Percentiles rank a stretch among this genome's conserved stretches.
Evolutionary conservation across 2,797 vertebrate genomes (phyloP).

Genomic region (Galaxias olidus): DNA sequence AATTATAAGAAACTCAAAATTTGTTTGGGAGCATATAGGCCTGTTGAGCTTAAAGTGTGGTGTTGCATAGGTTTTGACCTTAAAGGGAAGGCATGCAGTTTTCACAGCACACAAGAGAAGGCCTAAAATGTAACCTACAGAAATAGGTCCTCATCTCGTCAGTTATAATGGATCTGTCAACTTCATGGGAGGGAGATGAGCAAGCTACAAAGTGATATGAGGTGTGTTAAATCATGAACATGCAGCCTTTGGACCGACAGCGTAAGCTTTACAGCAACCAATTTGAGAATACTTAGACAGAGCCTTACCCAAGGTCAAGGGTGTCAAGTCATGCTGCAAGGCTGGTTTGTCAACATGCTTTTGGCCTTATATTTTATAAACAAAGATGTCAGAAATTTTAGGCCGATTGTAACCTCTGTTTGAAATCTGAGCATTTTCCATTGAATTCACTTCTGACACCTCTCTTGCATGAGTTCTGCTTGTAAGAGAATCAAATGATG

Average conservation of each 20-base stretch:
- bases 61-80: no score
- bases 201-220: conserved; percentile 40
- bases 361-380: conserved; percentile 22
- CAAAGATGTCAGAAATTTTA: neutral
- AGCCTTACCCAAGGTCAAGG: conserved; percentile 15
- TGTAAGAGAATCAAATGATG: no score
- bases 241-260: conserved; percentile 39
- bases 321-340: neutral
- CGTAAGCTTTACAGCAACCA: conserved; percentile 3
- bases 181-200: conserved; percentile 31
- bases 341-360: conserved; percentile 37
- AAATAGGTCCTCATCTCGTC: no score
- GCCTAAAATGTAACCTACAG: no score
- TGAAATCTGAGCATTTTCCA: neutral
- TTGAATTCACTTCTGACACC: no score
- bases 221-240: conserved; percentile 55
- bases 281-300: conserved; percentile 9
- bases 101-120: no score
- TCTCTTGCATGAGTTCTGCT: no score
- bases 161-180: neutral
- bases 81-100: no score
- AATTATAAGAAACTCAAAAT: no score
- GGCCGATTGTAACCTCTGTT: no score
- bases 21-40: no score
- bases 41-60: no score